Evolutionary conservation across 2,113 vertebrate species (phyloP).

Genomic region (Puntigrus tetrazona): DNA sequence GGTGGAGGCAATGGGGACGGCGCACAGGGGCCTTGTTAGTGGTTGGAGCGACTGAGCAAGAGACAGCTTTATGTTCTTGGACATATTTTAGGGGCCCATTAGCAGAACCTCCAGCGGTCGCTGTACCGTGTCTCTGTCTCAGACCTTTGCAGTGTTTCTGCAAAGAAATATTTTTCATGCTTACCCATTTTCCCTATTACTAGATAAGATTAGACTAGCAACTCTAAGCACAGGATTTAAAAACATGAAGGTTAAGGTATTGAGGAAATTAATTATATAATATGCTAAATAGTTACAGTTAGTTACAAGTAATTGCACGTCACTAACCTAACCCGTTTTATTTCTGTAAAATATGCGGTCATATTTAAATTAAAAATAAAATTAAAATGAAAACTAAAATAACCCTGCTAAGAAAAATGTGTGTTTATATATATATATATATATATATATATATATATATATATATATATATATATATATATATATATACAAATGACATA

Average conservation of each 20-base stretch:
- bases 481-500: too few relatives aligned
- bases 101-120: constrained; percentile 16
- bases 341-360: background rate
- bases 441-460: too few relatives aligned
- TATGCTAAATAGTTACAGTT: background rate
- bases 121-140: background rate
- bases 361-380: background rate
- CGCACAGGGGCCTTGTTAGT: constrained; percentile 22
- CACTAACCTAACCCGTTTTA: background rate
- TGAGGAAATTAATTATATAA: background rate
- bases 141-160: background rate
- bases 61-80: constrained; percentile 19
- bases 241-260: background rate
- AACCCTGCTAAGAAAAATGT: too few relatives aligned
- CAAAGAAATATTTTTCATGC: background rate
- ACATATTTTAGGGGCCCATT: constrained; percentile 31
- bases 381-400: background rate
- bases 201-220: background rate
- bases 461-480: too few relatives aligned
- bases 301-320: background rate
- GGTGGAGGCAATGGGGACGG: background rate
- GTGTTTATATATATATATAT: too few relatives aligned
- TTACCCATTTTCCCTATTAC: background rate
- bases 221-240: background rate
- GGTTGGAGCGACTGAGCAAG: constrained; percentile 22